Evolutionary conservation across 92 coral and sea anemone genomes (phyloP), one percentile per base, ranked within the genome.

Genomic region (Desmophyllum pertusum): DNA sequence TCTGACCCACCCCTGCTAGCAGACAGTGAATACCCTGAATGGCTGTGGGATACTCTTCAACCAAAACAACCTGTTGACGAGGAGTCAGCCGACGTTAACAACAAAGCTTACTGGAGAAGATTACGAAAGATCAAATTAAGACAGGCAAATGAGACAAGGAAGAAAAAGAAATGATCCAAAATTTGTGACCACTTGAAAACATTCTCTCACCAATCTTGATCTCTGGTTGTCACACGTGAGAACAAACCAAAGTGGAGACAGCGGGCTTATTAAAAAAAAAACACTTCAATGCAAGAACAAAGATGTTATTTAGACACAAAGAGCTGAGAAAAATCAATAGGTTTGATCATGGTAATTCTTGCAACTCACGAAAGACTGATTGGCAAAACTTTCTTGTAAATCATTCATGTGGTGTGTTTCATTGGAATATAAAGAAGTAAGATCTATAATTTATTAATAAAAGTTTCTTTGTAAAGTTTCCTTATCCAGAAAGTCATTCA

Each of bases 11-110:
- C 93, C n/a, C 79, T 94, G 38, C 77, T 94, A 35, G 87, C 95
- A 23, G 98, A 94, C 79, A 84, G 78, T 75, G 93, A 94, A 39
- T 94, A 94, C 36, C 98, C 98, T 4, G 92, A 92, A 35, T 94
- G 98, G 98, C 73, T 94, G 46, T 94, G 98, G 98, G 84, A 87
- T 38, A 59, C 81, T 33, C 84, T 79, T 1, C 35, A 76, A 35
- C 86, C 91, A 35, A 81, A 83, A 68, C 89, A 85, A 59, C 91
- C 95, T 10, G 39, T 76, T 50, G 83, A 87, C 30, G 89, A 88
- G 17, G 88, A 83, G 10, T 69, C 89, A 6, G 76, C 25, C 48
- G 83, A 89, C 37, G 6, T 73, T 6, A 65, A 45, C 51, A 86
- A 76, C 37, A 75, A 38, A 59, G 69, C 75, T 7, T 82, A 80